Conservation (phyloP, 1,140 invertebrate genomes). For the Macrostomum lignano region DNA sequence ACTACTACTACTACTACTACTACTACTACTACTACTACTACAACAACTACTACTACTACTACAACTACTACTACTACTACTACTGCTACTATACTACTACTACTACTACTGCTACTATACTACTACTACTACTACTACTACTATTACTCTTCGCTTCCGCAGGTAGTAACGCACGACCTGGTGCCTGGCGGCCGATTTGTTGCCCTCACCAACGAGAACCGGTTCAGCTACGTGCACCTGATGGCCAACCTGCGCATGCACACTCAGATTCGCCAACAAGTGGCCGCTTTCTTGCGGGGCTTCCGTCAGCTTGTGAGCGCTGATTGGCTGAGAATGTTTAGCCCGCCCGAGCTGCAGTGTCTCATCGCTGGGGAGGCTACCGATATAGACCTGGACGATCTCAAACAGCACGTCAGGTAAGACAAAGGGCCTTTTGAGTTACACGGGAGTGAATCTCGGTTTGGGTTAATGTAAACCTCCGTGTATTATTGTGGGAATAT, state of each 20-base stretch:
- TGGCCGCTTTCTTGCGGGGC: conserved; percentile 70
- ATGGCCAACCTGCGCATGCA: conserved; percentile 91
- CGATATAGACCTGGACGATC: conserved; percentile 51
- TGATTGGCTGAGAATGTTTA: conserved; percentile 80
- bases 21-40: no score
- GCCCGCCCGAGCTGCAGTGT: conserved; percentile 56
- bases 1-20: no score
- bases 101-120: no score
- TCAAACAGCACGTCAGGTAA: conserved; percentile 30
- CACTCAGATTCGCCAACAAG: conserved; percentile 77
- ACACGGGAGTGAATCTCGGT: neutral
- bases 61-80: no score
- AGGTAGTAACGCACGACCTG: conserved; percentile 33
- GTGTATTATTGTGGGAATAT: neutral
- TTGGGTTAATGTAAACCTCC: neutral
- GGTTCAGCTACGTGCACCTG: conserved; percentile 85
- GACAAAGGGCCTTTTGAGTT: neutral
- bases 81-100: no score
- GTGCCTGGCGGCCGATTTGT: conserved; percentile 68
- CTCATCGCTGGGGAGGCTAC: conserved; percentile 30
- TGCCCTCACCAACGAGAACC: conserved; percentile 80
- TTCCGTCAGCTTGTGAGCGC: conserved; percentile 75
- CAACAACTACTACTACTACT: no score
- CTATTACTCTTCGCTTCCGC: no score
- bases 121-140: no score